Conservation (phyloP, 2,113 vertebrate species). For the Deroptyus accipitrinus region DNA sequence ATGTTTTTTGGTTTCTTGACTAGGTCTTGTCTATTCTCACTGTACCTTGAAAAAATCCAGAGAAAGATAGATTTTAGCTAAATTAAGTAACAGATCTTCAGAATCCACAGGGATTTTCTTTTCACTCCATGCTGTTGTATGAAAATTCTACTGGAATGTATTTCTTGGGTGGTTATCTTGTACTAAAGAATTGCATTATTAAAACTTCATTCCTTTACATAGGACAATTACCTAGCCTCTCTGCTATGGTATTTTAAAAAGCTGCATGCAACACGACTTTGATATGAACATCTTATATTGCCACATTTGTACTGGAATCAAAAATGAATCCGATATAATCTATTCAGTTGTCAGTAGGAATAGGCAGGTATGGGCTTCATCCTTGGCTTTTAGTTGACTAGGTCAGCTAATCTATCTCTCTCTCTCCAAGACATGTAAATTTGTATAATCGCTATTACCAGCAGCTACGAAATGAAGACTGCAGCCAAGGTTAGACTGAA, state of each 20-base stretch:
- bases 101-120: background rate
- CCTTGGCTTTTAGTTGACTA: background rate
- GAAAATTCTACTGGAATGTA: background rate
- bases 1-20: background rate
- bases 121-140: background rate
- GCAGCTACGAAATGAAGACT: background rate
- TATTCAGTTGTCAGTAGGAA: background rate
- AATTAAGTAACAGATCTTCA: background rate
- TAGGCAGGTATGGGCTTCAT: background rate
- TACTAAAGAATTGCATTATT: background rate
- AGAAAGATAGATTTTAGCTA: background rate
- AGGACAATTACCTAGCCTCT: background rate
- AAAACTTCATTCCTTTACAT: background rate
- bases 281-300: background rate
- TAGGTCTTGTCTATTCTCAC: background rate
- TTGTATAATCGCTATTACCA: background rate
- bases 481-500: background rate
- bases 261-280: background rate
- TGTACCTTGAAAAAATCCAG: background rate
- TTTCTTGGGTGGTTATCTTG: background rate
- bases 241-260: background rate
- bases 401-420: background rate
- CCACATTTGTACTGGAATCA: background rate
- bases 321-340: background rate
- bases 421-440: background rate